phyloP scores from a whole-genome alignment of 2,113 vertebrate genomes.

The Gallinago undulata region DNA sequence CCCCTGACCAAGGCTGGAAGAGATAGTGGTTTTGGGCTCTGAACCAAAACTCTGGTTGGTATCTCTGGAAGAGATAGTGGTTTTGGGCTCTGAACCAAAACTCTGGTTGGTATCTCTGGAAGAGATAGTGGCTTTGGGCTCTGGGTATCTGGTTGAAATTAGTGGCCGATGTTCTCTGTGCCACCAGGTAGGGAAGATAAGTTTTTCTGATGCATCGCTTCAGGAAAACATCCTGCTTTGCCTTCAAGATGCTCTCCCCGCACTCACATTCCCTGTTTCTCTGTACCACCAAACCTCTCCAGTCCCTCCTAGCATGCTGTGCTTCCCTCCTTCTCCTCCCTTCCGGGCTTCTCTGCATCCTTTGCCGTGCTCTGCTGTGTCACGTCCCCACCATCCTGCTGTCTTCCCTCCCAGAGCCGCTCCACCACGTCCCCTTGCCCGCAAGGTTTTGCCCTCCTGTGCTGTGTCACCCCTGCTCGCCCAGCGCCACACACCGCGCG shows the following conservation, averaged over 20 bases:
- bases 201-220: not conserved
- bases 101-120: too few relatives aligned
- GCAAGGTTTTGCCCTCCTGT: too few relatives aligned
- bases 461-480: too few relatives aligned
- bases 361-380: not conserved
- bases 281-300: not conserved
- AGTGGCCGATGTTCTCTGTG: rapidly evolving
- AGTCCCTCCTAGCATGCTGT: not conserved
- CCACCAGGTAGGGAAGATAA: not conserved
- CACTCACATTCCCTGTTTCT: not conserved
- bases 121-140: not conserved
- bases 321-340: not conserved
- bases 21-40: not conserved
- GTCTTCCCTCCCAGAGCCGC: too few relatives aligned
- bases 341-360: not conserved
- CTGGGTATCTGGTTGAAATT: not conserved
- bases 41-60: too few relatives aligned
- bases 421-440: too few relatives aligned
- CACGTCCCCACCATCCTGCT: too few relatives aligned
- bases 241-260: not conserved
- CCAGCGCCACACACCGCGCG: too few relatives aligned
- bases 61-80: not conserved
- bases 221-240: not conserved
- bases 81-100: not conserved
- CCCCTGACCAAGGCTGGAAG: not conserved